These are phyloP conservation scores for Drepanosiphum platanoidis DNA, from an alignment of 2,888 invertebrate genomes.

Conservation along the genomic window DNA sequence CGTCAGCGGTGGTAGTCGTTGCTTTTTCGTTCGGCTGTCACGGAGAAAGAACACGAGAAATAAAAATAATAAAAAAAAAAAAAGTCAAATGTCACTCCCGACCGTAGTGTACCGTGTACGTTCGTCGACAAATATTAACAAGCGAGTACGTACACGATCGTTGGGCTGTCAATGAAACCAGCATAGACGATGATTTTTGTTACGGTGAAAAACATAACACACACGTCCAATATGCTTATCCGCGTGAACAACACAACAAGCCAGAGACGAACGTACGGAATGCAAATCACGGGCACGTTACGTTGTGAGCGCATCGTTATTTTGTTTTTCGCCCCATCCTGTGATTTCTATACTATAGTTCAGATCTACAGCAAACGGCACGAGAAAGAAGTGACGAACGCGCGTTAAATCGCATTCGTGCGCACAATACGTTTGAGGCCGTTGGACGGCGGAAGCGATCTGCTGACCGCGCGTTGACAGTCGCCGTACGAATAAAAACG, in stretches of 20 bases:
- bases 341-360: not conserved
- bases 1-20: not conserved
- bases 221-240: too few species aligned
- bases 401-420: slow-evolving; percentile 17
- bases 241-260: too few species aligned
- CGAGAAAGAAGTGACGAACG: not conserved
- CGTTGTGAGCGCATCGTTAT: not conserved
- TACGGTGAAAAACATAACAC: not conserved
- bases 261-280: too few species aligned
- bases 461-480: slow-evolving; percentile 38
- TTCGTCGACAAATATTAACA: not conserved
- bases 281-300: not conserved
- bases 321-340: not conserved
- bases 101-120: not conserved
- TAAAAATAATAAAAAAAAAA: too few species aligned
- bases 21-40: not conserved
- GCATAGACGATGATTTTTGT: not conserved
- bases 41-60: too few species aligned
- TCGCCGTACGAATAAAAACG: not conserved
- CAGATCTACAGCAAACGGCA: not conserved
- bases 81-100: not conserved
- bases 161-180: slow-evolving; percentile 19
- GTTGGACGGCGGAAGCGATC: slow-evolving; percentile 11
- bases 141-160: not conserved
- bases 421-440: slow-evolving; percentile 25